Conservation (phyloP, 53 echinoderm and acorn worm species). For the Temnopleurus reevesii region DNA sequence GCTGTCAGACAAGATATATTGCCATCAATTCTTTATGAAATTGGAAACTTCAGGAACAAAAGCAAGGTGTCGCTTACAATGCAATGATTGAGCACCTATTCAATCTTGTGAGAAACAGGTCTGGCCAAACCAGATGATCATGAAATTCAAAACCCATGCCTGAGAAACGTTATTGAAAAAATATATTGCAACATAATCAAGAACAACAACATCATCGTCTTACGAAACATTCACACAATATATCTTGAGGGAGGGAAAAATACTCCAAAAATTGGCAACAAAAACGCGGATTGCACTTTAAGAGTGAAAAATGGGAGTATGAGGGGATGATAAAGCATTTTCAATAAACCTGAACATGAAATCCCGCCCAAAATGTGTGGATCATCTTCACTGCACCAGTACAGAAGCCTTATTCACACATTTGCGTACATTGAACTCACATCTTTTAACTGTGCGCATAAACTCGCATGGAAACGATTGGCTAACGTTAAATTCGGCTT, state of each 20-base stretch:
- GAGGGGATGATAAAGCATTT: background rate
- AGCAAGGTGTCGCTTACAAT: background rate
- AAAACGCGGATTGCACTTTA: background rate
- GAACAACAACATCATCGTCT: background rate
- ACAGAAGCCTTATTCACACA: no score
- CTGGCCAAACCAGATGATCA: background rate
- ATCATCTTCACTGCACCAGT: background rate
- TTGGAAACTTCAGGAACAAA: background rate
- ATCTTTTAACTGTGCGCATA: no score
- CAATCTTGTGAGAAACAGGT: background rate
- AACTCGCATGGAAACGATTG: no score
- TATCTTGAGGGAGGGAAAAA: background rate
- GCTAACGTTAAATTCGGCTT: no score
- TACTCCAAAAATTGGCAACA: background rate
- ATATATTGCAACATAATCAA: background rate
- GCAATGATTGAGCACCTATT: slow-evolving; percentile 11
- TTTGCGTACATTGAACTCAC: no score
- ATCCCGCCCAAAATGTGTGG: background rate
- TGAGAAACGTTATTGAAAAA: background rate
- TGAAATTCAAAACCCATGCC: background rate
- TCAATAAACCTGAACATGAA: background rate
- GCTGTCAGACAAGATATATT: slow-evolving; percentile 2
- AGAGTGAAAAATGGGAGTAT: background rate
- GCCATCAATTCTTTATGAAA: slow-evolving; percentile 34
- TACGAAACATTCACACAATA: background rate